Conservation (phyloP, 2,888 invertebrate species). For the Dolomedes plantarius region DNA sequence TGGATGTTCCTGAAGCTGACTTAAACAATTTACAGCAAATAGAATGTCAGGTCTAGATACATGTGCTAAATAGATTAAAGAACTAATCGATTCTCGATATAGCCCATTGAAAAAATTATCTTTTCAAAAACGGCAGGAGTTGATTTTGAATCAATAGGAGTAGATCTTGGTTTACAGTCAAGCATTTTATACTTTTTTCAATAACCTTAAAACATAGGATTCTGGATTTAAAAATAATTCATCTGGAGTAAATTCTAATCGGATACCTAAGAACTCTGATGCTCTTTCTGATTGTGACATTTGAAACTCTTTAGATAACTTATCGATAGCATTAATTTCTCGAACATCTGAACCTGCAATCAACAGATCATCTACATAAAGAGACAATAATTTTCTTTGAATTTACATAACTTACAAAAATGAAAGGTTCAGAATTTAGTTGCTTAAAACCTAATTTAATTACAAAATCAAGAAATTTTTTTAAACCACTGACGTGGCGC, state of each 20-base stretch:
- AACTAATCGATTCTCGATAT: constrained; percentile 26
- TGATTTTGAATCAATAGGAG: constrained; percentile 15
- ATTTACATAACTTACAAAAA: not conserved
- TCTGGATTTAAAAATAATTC: not conserved
- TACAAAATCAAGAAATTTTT: no score
- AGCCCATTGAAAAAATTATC: constrained; percentile 25
- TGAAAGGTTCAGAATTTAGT: not conserved
- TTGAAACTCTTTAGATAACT: no score
- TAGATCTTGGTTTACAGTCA: not conserved
- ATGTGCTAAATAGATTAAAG: no score
- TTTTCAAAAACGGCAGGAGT: constrained; percentile 17
- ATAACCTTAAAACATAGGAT: constrained; percentile 7
- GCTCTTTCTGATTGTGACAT: no score
- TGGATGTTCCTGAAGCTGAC: constrained; percentile 34
- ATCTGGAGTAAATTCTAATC: no score
- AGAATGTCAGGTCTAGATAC: constrained; percentile 26
- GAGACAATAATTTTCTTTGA: not conserved
- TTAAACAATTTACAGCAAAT: constrained; percentile 33
- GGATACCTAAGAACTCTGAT: no score
- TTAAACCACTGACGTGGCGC: not conserved
- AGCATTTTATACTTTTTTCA: constrained; percentile 9
- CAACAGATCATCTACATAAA: not conserved
- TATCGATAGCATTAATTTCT: no score
- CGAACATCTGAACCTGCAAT: not conserved
- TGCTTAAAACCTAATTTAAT: no score